phyloP scores from a whole-genome alignment of 2,797 vertebrate species.

The Xenentodon cancila region DNA sequence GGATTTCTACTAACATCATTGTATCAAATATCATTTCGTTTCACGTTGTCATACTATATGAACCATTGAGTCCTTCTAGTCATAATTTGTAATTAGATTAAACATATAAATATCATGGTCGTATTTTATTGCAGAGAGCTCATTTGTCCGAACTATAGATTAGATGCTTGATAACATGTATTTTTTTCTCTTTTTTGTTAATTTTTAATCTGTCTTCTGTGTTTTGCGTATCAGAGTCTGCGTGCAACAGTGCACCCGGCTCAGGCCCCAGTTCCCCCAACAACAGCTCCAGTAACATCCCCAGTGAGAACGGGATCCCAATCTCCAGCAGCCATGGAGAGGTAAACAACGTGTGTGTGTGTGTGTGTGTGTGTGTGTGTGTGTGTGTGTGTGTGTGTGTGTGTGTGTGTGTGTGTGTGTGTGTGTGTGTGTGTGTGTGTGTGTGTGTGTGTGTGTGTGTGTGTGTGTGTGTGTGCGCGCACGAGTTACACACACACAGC shows the following conservation, averaged over 20 bases:
- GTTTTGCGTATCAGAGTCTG: conserved; percentile 84
- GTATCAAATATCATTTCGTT: background rate
- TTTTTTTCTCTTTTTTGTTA: background rate
- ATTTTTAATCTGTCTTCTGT: background rate
- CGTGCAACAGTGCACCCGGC: conserved; percentile 95
- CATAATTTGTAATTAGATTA: background rate
- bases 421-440: conserved; percentile 1
- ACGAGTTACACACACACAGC: conserved; percentile 40
- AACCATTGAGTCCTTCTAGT: background rate
- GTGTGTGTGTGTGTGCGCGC: conserved; percentile 42
- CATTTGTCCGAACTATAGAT: background rate
- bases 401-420: background rate
- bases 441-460: conserved; percentile 29
- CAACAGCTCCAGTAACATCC: conserved; percentile 97
- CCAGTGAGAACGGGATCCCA: conserved; percentile 90
- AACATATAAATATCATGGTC: background rate
- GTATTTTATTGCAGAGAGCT: conserved; percentile 3
- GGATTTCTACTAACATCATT: background rate
- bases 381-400: background rate
- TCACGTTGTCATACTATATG: background rate
- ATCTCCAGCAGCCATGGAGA: conserved; percentile 87
- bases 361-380: background rate
- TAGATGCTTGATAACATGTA: background rate
- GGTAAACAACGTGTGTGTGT: conserved; percentile 77
- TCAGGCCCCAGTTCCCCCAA: conserved; percentile 98